phyloP scores from a whole-genome alignment of 1,140 invertebrate genomes.

The Leptoteleia sp. region DNA sequence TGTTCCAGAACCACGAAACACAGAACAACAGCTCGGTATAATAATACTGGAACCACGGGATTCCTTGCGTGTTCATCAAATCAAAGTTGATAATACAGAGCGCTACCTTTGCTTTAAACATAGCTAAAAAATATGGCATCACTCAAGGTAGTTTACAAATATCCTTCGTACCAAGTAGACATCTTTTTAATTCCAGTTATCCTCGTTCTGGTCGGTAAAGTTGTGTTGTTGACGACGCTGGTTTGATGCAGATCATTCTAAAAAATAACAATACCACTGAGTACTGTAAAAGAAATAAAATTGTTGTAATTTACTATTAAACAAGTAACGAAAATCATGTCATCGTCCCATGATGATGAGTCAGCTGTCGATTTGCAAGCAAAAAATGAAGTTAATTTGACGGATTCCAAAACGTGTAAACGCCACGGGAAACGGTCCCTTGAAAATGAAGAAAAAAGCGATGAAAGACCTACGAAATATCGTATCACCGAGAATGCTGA shows the following conservation, averaged over 20 bases:
- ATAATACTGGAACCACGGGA: no score
- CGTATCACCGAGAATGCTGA: background rate
- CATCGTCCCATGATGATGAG: constrained; percentile 4
- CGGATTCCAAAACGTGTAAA: background rate
- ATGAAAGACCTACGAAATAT: background rate
- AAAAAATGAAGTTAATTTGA: constrained; percentile 15
- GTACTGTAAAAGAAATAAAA: no score
- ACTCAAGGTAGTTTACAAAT: no score
- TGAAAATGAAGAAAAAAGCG: constrained; percentile 1
- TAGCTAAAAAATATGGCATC: no score
- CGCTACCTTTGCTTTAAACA: no score
- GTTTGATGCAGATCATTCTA: background rate
- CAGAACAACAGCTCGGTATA: no score
- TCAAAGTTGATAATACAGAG: no score
- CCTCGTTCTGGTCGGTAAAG: no score
- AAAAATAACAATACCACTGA: background rate
- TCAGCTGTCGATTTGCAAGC: constrained; percentile 11
- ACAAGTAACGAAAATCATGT: constrained; percentile 10
- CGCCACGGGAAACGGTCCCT: background rate
- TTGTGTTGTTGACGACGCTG: background rate
- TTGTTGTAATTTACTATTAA: background rate
- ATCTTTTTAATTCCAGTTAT: no score
- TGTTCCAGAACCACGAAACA: no score
- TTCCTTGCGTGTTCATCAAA: no score
- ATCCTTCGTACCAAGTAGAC: no score